A percentile compares a stretch with the other conserved stretches of the same genome.
phyloP scores from a whole-genome alignment of 64 coral and sea anemone genomes.

The Trachythela sp. region DNA sequence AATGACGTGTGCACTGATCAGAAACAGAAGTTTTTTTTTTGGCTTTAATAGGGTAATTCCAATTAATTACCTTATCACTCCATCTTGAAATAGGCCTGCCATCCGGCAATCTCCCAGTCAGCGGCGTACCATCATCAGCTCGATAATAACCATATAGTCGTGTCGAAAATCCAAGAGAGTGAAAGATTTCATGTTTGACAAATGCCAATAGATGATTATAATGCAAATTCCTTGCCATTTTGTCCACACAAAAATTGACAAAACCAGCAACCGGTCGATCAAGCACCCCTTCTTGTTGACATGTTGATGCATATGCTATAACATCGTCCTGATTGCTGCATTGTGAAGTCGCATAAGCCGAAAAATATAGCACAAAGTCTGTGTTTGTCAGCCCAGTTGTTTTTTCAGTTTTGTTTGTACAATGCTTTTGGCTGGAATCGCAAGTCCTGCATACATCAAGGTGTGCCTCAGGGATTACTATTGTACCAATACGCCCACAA shows the following conservation, averaged over 20 bases:
- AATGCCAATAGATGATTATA: slow-evolving; percentile 65
- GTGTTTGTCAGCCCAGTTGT: slow-evolving; percentile 43
- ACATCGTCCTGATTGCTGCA: slow-evolving; percentile 49
- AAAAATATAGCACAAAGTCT: slow-evolving; percentile 83
- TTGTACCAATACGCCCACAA: slow-evolving; percentile 22
- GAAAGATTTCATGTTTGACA: slow-evolving; percentile 92
- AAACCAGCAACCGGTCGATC: slow-evolving; percentile 85
- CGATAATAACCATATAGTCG: slow-evolving; percentile 76
- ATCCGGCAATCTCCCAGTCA: slow-evolving; percentile 44
- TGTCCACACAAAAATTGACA: slow-evolving; percentile 76
- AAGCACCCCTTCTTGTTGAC: slow-evolving; percentile 70
- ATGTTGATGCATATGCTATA: slow-evolving; percentile 74
- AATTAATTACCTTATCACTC: slow-evolving; percentile 66
- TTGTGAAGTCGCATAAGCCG: slow-evolving; percentile 36
- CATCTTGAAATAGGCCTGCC: slow-evolving; percentile 52
- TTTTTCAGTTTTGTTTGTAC: slow-evolving; percentile 35
- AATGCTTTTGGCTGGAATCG: slow-evolving; percentile 46
- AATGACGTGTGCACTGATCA: too few species aligned
- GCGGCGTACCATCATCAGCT: slow-evolving; percentile 39
- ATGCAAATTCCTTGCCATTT: slow-evolving; percentile 36
- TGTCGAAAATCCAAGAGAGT: slow-evolving; percentile 80
- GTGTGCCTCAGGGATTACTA: slow-evolving; percentile 42
- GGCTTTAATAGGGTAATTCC: background rate
- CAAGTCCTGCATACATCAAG: slow-evolving; percentile 71
- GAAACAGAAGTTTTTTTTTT: too few species aligned